Evolutionary conservation across 2,113 vertebrate species (phyloP).

Genomic region (Passer montanus): DNA sequence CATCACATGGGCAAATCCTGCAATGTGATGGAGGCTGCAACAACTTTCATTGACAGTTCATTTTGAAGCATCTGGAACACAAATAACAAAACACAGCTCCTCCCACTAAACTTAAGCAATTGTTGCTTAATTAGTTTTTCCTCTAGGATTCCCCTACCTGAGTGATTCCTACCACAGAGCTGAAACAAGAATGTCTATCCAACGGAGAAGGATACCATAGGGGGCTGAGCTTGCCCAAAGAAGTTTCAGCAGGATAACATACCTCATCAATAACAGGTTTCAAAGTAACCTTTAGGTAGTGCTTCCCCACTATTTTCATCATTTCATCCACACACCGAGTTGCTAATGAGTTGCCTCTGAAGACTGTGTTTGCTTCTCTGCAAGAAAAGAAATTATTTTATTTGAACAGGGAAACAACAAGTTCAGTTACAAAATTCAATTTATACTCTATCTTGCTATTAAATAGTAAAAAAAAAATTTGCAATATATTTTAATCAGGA

Average conservation of each 20-base stretch:
- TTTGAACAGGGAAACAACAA: not conserved
- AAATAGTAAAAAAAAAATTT: not conserved
- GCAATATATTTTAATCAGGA: not conserved
- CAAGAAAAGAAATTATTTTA: slow-evolving; percentile 30
- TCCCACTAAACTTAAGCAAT: not conserved
- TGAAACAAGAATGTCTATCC: not conserved
- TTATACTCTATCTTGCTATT: not conserved
- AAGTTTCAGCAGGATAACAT: not conserved
- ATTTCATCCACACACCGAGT: slow-evolving; percentile 97
- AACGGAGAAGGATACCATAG: not conserved
- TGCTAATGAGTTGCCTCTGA: slow-evolving; percentile 93
- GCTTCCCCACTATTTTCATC: slow-evolving; percentile 98
- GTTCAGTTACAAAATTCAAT: not conserved
- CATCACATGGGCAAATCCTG: not conserved
- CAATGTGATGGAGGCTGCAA: not conserved
- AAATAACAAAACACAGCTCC: not conserved
- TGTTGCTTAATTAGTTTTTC: not conserved
- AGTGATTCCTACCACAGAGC: not conserved
- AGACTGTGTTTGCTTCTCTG: slow-evolving; percentile 97
- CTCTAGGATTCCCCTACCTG: not conserved
- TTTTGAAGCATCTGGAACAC: not conserved
- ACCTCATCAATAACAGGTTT: slow-evolving; percentile 97
- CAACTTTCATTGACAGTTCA: not conserved
- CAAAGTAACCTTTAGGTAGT: slow-evolving; percentile 93
- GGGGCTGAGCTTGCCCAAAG: not conserved